These are phyloP conservation scores for Mythimna ferrago DNA, from an alignment of 2,888 invertebrate genomes.

Conservation along the genomic window DNA sequence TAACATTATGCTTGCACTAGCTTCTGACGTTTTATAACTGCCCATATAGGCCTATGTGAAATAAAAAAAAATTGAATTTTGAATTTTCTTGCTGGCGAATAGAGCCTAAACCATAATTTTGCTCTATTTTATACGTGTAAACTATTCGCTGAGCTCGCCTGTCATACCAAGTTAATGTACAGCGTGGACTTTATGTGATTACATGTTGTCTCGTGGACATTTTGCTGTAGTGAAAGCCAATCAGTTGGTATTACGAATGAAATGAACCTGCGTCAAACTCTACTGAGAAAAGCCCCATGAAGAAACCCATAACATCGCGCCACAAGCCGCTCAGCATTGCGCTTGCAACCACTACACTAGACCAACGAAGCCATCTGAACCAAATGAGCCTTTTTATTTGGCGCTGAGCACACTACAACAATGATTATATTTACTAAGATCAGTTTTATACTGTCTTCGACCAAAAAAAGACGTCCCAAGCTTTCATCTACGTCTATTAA, in stretches of 20 bases:
- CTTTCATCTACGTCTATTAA: background rate
- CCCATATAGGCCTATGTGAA: too few relatives aligned
- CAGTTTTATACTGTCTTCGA: too few relatives aligned
- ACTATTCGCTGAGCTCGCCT: background rate
- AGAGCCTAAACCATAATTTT: background rate
- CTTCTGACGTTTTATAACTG: too few relatives aligned
- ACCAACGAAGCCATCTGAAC: background rate
- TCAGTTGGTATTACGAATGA: background rate
- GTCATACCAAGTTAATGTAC: background rate
- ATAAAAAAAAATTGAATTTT: too few relatives aligned
- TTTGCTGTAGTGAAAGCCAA: background rate
- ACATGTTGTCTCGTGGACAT: too few relatives aligned
- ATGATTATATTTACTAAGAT: background rate
- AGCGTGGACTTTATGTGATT: background rate
- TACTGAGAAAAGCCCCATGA: background rate
- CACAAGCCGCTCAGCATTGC: background rate
- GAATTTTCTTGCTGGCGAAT: background rate
- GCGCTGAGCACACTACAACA: background rate
- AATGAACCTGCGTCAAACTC: background rate
- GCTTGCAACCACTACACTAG: background rate
- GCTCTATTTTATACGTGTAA: too few relatives aligned
- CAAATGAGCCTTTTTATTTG: background rate
- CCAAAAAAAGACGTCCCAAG: too few relatives aligned
- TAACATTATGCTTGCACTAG: too few relatives aligned
- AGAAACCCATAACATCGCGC: background rate